Percentiles rank a stretch among this genome's conserved stretches.
phyloP scores from a whole-genome alignment of 2,888 invertebrate genomes.

The Ecliptopera silaceata region DNA sequence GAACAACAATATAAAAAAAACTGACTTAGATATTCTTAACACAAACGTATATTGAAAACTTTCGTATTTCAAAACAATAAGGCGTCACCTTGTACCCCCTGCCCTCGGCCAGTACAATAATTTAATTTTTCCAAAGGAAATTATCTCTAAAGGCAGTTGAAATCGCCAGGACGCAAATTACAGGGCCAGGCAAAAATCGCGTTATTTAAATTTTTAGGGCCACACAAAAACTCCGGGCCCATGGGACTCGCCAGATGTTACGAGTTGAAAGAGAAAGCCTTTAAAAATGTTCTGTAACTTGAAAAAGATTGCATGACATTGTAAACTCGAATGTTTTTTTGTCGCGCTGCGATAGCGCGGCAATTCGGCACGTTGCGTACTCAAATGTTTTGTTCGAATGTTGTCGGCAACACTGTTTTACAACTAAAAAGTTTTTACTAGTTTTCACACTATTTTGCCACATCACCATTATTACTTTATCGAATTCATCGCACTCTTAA shows the following conservation, averaged over 20 bases:
- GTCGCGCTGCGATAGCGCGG: not conserved
- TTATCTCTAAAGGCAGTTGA: conserved; percentile 42
- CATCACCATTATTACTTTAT: not conserved
- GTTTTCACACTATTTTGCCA: not conserved
- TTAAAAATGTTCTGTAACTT: conserved; percentile 10
- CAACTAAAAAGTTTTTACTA: not conserved
- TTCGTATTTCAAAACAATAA: too few species aligned
- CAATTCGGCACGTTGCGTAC: not conserved
- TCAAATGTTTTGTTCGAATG: not conserved
- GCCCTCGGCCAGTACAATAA: not conserved
- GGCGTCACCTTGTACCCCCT: not conserved
- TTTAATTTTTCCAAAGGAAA: conserved; percentile 46
- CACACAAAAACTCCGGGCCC: conserved; percentile 13
- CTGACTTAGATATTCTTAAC: too few species aligned
- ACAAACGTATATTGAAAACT: too few species aligned
- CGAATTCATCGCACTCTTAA: not conserved
- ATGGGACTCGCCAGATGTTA: conserved; percentile 17
- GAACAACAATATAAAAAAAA: too few species aligned
- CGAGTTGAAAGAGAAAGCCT: conserved; percentile 1
- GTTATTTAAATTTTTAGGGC: conserved; percentile 19
- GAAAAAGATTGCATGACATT: conserved; percentile 1
- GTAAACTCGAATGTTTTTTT: not conserved
- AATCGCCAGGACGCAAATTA: conserved; percentile 40
- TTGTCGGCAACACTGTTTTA: not conserved
- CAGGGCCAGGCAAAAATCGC: conserved; percentile 37